A percentile compares a stretch with the other conserved stretches of the same genome.
These are phyloP conservation scores for Crocodylus rhombifer DNA, from an alignment of 2,797 vertebrate genomes.

Conservation along the genomic window DNA sequence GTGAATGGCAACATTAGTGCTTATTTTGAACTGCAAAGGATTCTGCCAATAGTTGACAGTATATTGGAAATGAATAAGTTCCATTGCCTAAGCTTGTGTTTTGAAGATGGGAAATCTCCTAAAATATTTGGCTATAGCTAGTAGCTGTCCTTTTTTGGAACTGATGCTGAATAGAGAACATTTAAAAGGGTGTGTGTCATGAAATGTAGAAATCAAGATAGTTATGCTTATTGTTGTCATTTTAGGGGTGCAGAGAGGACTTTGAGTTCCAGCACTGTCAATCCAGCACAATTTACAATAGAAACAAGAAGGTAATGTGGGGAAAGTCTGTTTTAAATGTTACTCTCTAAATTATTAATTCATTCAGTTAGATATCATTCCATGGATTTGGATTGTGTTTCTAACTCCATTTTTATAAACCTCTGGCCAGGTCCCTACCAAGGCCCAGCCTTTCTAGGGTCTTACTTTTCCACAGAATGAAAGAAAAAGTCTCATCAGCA, in stretches of 20 bases:
- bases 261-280: too few species aligned
- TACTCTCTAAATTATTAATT: too few species aligned
- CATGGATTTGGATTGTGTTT: not conserved
- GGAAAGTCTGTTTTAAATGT: too few species aligned
- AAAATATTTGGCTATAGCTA: conserved; percentile 51
- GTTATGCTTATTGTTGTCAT: not conserved
- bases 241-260: not conserved
- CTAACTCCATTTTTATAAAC: not conserved
- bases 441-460: too few species aligned
- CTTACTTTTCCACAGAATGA: too few species aligned
- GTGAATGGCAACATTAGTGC: not conserved
- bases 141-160: conserved; percentile 41
- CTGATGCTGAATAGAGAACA: not conserved
- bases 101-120: conserved; percentile 11
- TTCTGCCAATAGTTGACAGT: not conserved
- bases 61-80: conserved; percentile 2
- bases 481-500: too few species aligned
- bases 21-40: conserved; percentile 25
- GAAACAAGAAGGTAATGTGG: too few species aligned
- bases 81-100: conserved; percentile 29
- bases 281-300: too few species aligned
- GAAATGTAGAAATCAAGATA: conserved; percentile 32
- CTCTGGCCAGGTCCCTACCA: too few species aligned
- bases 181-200: conserved; percentile 13
- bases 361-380: not conserved